These are phyloP conservation scores for Pyrgilauda ruficollis DNA, from an alignment of 2,113 vertebrate genomes.

Conservation along the genomic window DNA sequence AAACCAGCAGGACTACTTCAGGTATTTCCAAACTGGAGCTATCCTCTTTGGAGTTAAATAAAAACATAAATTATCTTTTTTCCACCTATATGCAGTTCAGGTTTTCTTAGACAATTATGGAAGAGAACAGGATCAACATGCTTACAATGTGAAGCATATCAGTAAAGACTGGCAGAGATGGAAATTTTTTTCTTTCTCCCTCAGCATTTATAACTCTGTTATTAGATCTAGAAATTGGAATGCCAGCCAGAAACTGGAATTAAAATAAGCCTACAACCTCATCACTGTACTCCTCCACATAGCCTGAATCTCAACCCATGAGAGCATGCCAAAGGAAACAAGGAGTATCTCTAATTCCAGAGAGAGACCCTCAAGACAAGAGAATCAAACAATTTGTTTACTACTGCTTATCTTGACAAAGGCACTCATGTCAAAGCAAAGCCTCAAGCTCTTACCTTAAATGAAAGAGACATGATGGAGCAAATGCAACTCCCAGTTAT, in stretches of 20 bases:
- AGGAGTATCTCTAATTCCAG: neutral
- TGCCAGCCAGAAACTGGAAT: conserved; percentile 3
- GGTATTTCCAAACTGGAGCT: neutral
- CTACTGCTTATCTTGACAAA: neutral
- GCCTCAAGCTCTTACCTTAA: neutral
- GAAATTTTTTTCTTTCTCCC: neutral
- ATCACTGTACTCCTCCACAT: neutral
- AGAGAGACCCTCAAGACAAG: neutral
- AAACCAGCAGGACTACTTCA: neutral
- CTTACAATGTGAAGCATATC: neutral
- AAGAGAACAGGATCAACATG: neutral
- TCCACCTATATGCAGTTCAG: neutral
- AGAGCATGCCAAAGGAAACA: neutral
- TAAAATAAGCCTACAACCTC: conserved; percentile 9
- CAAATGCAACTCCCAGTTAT: neutral
- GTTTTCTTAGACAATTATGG: neutral
- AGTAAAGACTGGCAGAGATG: neutral
- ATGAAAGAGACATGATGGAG: neutral
- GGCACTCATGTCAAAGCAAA: neutral
- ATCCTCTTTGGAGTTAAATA: neutral
- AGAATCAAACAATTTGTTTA: neutral
- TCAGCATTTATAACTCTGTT: neutral
- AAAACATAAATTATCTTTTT: neutral
- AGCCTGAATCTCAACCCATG: neutral
- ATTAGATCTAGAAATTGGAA: conserved; percentile 22